A percentile compares a stretch with the other conserved stretches of the same genome.
Evolutionary conservation across 2,888 invertebrate species (phyloP).

Genomic region (Perithous albicinctus): DNA sequence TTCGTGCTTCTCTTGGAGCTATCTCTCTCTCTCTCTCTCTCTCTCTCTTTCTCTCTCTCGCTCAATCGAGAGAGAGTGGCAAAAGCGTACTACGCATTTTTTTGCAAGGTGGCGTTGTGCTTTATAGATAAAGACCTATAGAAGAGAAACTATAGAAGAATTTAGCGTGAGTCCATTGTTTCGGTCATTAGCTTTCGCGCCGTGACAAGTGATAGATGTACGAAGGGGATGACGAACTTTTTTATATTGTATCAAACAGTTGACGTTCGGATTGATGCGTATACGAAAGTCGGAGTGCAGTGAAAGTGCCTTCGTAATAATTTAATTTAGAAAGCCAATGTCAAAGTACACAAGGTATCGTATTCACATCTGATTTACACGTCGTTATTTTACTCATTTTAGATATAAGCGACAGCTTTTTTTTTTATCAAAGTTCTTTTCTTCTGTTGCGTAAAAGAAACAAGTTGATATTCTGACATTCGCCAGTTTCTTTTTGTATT

Average conservation of each 20-base stretch:
- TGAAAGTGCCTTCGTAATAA: slow-evolving; percentile 71
- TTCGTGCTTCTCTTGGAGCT: slow-evolving; percentile 24
- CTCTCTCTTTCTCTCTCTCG: background rate
- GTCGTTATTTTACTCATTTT: background rate
- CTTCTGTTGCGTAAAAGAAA: background rate
- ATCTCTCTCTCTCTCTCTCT: background rate
- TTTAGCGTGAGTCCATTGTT: slow-evolving; percentile 75
- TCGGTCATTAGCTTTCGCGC: slow-evolving; percentile 76
- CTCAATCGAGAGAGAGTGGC: background rate
- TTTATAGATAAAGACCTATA: slow-evolving; percentile 67
- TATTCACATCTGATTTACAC: slow-evolving; percentile 11
- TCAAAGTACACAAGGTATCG: slow-evolving; percentile 70
- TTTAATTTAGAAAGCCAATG: slow-evolving; percentile 67
- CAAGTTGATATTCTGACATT: slow-evolving; percentile 49
- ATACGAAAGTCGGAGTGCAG: slow-evolving; percentile 66
- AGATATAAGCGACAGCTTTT: background rate
- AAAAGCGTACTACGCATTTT: slow-evolving; percentile 3
- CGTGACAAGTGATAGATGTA: slow-evolving; percentile 78
- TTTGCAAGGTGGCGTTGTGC: slow-evolving; percentile 72
- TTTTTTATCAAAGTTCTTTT: background rate
- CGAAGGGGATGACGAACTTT: slow-evolving; percentile 64
- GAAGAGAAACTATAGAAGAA: slow-evolving; percentile 35
- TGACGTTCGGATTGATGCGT: slow-evolving; percentile 29
- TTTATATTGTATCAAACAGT: slow-evolving; percentile 16
- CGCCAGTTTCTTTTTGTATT: slow-evolving; percentile 38